phyloP scores from a whole-genome alignment of 2,888 invertebrate genomes.

The Acleris literana region DNA sequence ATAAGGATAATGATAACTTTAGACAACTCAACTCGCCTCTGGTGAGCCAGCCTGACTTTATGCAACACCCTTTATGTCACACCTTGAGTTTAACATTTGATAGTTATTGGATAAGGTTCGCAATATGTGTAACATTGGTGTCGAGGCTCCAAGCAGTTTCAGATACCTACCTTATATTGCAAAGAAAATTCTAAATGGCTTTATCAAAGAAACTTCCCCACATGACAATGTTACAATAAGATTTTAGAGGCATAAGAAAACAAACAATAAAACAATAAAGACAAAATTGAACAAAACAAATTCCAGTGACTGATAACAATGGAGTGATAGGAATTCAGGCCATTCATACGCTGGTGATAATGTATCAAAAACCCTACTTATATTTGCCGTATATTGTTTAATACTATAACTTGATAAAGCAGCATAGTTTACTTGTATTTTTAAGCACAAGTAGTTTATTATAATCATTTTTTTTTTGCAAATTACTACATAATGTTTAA shows the following conservation, averaged over 20 bases:
- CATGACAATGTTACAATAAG: too few relatives aligned
- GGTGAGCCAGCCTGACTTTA: too few relatives aligned
- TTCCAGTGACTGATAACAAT: slow-evolving; percentile 40
- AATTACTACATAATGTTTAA: neutral
- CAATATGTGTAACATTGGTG: too few relatives aligned
- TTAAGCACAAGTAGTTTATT: neutral
- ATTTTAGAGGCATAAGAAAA: too few relatives aligned
- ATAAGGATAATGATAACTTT: neutral
- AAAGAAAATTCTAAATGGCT: too few relatives aligned
- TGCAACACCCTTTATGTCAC: too few relatives aligned
- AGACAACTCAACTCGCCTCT: neutral
- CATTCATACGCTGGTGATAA: slow-evolving; percentile 40
- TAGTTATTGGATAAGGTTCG: too few relatives aligned
- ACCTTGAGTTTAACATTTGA: too few relatives aligned
- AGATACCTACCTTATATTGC: too few relatives aligned
- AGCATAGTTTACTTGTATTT: neutral
- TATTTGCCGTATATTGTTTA: slow-evolving; percentile 11
- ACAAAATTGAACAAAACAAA: slow-evolving; percentile 18
- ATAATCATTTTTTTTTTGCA: neutral
- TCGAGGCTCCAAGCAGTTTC: too few relatives aligned
- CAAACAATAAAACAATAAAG: slow-evolving; percentile 1
- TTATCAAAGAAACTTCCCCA: too few relatives aligned
- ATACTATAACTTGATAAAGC: slow-evolving; percentile 2
- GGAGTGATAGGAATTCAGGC: slow-evolving; percentile 43
- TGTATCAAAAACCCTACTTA: slow-evolving; percentile 34